A percentile compares a stretch with the other conserved stretches of the same genome.
Conservation (phyloP, 2,113 vertebrate genomes). For the Pterocles burchelli region DNA sequence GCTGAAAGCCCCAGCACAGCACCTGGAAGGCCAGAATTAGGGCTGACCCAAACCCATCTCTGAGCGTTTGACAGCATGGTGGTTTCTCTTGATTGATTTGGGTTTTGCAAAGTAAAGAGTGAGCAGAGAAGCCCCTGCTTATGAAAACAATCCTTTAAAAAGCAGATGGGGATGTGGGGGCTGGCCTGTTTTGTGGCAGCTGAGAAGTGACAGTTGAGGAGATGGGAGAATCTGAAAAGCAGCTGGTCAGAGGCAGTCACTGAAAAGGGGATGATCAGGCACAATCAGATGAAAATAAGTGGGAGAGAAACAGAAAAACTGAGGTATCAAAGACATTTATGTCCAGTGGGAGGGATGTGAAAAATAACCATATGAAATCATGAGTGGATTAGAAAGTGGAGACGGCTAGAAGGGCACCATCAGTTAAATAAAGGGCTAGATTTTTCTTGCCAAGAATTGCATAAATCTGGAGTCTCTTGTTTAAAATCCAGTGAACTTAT, state of each 20-base stretch:
- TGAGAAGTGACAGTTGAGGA: slow-evolving; percentile 42
- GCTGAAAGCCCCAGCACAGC: background rate
- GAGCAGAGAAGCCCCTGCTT: slow-evolving; percentile 5
- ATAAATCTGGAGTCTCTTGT: background rate
- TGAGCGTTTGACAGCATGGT: background rate
- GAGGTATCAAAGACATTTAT: background rate
- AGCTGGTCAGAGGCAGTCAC: slow-evolving; percentile 38
- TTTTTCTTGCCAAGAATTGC: background rate
- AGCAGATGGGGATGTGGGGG: slow-evolving; percentile 56
- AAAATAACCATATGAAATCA: background rate
- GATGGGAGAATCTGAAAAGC: slow-evolving; percentile 50
- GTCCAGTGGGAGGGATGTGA: background rate
- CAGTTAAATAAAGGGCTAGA: background rate
- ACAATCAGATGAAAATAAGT: background rate
- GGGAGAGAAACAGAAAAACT: background rate
- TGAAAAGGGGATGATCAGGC: slow-evolving; percentile 28
- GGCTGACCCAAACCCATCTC: background rate
- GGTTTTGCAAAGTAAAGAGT: background rate
- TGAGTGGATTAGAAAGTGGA: background rate
- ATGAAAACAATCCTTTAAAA: slow-evolving; percentile 11
- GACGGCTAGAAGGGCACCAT: background rate
- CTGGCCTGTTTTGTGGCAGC: background rate
- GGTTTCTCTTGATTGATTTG: background rate
- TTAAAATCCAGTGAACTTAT: background rate
- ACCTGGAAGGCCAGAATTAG: background rate